Percentiles rank a stretch among this genome's conserved stretches.
Conservation (phyloP, 2,888 invertebrate species). For the Thymelicus sylvestris region DNA sequence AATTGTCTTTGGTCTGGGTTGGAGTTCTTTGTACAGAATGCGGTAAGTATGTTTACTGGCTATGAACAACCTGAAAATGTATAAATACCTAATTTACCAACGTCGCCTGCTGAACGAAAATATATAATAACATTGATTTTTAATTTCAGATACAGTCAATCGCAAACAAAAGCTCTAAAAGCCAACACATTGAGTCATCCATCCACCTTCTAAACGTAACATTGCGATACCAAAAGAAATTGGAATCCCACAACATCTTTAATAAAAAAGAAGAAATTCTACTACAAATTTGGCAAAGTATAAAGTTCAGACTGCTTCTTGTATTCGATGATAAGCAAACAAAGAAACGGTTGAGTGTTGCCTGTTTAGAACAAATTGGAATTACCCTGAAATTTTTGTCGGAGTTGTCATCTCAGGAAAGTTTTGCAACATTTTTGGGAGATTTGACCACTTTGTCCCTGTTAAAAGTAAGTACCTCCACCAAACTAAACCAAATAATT, state of each 20-base stretch:
- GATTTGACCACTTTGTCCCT: slow-evolving; percentile 60
- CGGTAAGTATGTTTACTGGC: slow-evolving; percentile 62
- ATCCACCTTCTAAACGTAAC: slow-evolving; percentile 65
- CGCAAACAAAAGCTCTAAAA: slow-evolving; percentile 57
- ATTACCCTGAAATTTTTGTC: slow-evolving; percentile 65
- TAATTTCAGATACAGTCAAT: slow-evolving; percentile 65
- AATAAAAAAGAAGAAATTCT: slow-evolving; percentile 65
- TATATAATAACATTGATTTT: background rate
- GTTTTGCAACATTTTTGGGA: slow-evolving; percentile 59
- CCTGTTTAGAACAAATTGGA: slow-evolving; percentile 61
- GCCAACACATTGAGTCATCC: slow-evolving; percentile 64
- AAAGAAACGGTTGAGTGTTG: slow-evolving; percentile 46
- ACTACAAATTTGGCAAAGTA: slow-evolving; percentile 63
- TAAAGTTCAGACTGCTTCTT: slow-evolving; percentile 57
- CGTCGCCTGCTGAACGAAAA: too few species aligned
- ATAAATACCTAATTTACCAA: too few species aligned
- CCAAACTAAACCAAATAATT: background rate
- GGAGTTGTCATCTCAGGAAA: slow-evolving; percentile 66
- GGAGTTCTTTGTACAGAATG: slow-evolving; percentile 67
- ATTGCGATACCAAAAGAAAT: slow-evolving; percentile 68
- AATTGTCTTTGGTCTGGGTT: slow-evolving; percentile 69
- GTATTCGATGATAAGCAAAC: slow-evolving; percentile 47
- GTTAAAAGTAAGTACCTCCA: slow-evolving; percentile 60
- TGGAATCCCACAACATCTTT: slow-evolving; percentile 67
- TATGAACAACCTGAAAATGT: background rate